Percentiles rank a stretch among this genome's conserved stretches.
Evolutionary conservation across 2,888 invertebrate species (phyloP).

Genomic region (Phengaris alcon): DNA sequence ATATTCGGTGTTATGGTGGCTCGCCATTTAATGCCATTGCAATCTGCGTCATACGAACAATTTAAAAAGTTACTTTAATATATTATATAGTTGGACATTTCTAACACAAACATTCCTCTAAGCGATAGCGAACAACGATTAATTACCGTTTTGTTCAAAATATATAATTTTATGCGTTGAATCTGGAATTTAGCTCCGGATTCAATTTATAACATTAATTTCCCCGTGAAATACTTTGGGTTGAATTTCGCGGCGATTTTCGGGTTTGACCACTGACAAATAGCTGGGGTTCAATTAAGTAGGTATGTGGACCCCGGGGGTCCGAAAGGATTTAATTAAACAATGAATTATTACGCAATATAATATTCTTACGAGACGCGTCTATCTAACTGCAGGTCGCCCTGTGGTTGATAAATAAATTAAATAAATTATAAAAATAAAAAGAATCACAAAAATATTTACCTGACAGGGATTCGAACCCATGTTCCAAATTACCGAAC

Average conservation of each 20-base stretch:
- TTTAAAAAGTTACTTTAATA: too few relatives aligned
- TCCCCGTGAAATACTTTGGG: neutral
- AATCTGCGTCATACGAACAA: too few relatives aligned
- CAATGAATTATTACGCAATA: neutral
- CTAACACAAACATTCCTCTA: neutral
- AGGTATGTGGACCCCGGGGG: neutral
- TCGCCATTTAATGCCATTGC: too few relatives aligned
- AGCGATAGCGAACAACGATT: neutral
- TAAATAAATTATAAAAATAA: too few relatives aligned
- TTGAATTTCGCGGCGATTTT: conserved; percentile 9
- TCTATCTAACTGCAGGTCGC: too few relatives aligned
- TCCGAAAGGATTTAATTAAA: neutral
- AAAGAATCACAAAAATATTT: too few relatives aligned
- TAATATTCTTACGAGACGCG: neutral
- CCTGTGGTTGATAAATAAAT: too few relatives aligned
- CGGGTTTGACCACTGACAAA: conserved; percentile 23
- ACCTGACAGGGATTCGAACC: too few relatives aligned
- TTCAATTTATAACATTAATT: conserved; percentile 20
- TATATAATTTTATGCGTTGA: conserved; percentile 7
- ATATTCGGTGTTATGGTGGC: too few relatives aligned
- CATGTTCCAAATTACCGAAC: too few relatives aligned
- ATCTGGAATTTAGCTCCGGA: neutral
- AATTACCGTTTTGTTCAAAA: neutral
- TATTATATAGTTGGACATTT: neutral
- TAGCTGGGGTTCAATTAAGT: conserved; percentile 8